These are phyloP conservation scores for Daubentonia madagascariensis DNA, from an alignment of 2,113 vertebrate genomes.

Conservation along the genomic window DNA sequence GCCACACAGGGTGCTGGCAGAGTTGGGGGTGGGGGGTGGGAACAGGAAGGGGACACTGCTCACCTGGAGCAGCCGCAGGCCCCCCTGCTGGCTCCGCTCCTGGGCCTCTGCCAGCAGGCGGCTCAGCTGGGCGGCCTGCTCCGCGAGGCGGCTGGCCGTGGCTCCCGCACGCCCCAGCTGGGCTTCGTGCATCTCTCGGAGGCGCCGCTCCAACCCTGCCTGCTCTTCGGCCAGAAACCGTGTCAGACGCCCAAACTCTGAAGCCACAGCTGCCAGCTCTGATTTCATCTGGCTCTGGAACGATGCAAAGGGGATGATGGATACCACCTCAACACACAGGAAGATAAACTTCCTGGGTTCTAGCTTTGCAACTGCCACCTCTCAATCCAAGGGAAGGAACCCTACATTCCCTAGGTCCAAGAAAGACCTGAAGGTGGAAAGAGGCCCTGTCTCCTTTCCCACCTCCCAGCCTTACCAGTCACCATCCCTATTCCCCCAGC, in stretches of 20 bases:
- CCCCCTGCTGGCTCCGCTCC: constrained; percentile 80
- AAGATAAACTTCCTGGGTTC: constrained; percentile 31
- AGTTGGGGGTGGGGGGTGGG: rapidly evolving
- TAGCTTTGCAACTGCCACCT: neutral
- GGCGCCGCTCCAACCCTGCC: constrained; percentile 80
- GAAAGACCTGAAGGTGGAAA: neutral
- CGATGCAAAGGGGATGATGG: constrained; percentile 67
- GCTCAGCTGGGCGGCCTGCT: constrained; percentile 75
- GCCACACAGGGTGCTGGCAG: neutral
- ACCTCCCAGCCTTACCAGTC: neutral
- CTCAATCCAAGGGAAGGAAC: constrained; percentile 17
- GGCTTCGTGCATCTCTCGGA: constrained; percentile 80
- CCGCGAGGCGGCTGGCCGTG: constrained; percentile 67
- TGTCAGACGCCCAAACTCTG: constrained; percentile 82
- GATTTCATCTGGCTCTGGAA: constrained; percentile 82
- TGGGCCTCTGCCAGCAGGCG: constrained; percentile 79
- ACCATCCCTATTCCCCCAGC: neutral
- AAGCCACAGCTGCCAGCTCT: constrained; percentile 81
- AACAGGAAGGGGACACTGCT: neutral
- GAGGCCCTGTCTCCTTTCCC: neutral
- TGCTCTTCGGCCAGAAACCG: constrained; percentile 83
- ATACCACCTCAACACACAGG: constrained; percentile 79
- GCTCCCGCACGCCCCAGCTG: constrained; percentile 73
- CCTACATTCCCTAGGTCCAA: neutral
- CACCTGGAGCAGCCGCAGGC: constrained; percentile 82